Evolutionary conservation across 1,140 invertebrate species (phyloP).

Genomic region (Drosophila kohkoa): DNA sequence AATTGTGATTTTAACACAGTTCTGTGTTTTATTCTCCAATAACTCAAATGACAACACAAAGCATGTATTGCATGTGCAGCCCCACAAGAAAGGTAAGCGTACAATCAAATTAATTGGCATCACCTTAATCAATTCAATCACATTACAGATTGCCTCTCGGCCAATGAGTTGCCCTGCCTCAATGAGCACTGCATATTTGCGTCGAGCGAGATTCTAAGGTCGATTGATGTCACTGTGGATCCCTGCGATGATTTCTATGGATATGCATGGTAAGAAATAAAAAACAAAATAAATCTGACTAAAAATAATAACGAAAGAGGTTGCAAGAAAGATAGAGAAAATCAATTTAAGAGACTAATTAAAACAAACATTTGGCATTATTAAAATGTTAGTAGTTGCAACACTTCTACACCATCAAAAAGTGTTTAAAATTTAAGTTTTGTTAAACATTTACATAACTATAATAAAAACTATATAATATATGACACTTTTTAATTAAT

Average conservation of each 20-base stretch:
- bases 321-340: too few species aligned
- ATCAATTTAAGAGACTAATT: too few species aligned
- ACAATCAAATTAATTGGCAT: background rate
- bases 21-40: constrained; percentile 81
- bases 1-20: constrained; percentile 76
- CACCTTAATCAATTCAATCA: background rate
- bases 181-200: constrained; percentile 94
- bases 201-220: constrained; percentile 93
- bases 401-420: too few species aligned
- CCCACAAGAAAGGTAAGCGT: constrained; percentile 63
- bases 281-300: too few species aligned
- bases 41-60: constrained; percentile 64
- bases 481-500: too few species aligned
- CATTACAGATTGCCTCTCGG: constrained; percentile 48
- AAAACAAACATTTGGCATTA: too few species aligned
- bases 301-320: too few species aligned
- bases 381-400: too few species aligned
- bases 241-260: constrained; percentile 98
- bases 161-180: constrained; percentile 87
- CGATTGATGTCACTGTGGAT: constrained; percentile 91
- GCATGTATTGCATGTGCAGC: constrained; percentile 74
- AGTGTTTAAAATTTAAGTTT: too few species aligned
- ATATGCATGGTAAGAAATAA: constrained; percentile 90
- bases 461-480: too few species aligned
- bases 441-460: too few species aligned